phyloP scores from a whole-genome alignment of 2,888 invertebrate genomes.

The Plutella xylostella region DNA sequence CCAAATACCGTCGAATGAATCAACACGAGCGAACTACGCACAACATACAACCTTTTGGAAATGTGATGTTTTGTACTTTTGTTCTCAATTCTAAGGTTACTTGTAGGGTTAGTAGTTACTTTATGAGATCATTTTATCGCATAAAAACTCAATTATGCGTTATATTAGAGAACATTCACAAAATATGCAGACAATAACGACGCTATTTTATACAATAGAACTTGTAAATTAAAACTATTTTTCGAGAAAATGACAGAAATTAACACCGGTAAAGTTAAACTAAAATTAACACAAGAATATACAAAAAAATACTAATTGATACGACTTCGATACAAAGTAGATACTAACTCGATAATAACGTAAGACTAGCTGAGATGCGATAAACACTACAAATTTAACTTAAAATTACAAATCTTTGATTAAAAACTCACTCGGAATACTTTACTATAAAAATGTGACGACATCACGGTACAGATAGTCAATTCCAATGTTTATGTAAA shows the following conservation, averaged over 20 bases:
- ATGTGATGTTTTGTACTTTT: slow-evolving; percentile 61
- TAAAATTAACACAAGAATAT: slow-evolving; percentile 54
- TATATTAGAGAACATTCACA: slow-evolving; percentile 60
- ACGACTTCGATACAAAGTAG: slow-evolving; percentile 47
- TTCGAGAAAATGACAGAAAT: slow-evolving; percentile 31
- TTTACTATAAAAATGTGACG: slow-evolving; percentile 12
- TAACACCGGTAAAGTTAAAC: slow-evolving; percentile 29
- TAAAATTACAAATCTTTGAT: slow-evolving; percentile 67
- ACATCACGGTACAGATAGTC: slow-evolving; percentile 52
- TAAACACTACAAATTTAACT: slow-evolving; percentile 62
- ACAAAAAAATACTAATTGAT: slow-evolving; percentile 52
- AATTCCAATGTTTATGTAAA: slow-evolving; percentile 39
- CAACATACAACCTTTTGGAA: slow-evolving; percentile 21
- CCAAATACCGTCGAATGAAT: slow-evolving; percentile 19
- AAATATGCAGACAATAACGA: slow-evolving; percentile 62
- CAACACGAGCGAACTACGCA: not conserved
- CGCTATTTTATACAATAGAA: slow-evolving; percentile 38
- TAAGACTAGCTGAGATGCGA: slow-evolving; percentile 70
- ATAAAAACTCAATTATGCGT: slow-evolving; percentile 48
- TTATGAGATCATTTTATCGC: slow-evolving; percentile 66
- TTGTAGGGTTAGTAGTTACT: slow-evolving; percentile 54
- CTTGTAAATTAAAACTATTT: slow-evolving; percentile 40
- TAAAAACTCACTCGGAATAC: slow-evolving; percentile 62
- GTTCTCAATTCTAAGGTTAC: slow-evolving; percentile 41
- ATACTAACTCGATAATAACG: slow-evolving; percentile 46